Base-by-base conservation (phyloP, 2,888 invertebrate genomes). In the Sesamia inferens region DNA sequence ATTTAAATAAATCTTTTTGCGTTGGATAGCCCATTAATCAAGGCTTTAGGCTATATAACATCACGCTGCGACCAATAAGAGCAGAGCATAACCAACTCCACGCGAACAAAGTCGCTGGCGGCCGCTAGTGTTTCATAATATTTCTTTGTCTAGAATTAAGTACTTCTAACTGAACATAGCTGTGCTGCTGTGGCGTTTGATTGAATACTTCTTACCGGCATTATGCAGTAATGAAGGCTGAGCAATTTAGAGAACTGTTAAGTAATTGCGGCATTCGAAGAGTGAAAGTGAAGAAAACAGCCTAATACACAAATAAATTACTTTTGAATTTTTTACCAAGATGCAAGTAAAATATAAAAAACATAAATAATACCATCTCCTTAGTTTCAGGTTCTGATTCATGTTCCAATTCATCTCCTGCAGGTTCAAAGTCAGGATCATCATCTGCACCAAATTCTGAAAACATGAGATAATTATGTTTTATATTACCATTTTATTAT, bases 371-470 rank as follows among this genome's bases (percentile, higher is more conserved):
- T 80, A 85, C 82, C 69, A 85, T 88, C 69, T 89, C 88, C 44
- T 90, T 90, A 7, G 78, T 78, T 61, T 93, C 93, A 5, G 86
- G 78, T 3, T 91, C 93, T 0, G 89, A 89, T 59, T 90, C 91
- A 1, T 68, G 84, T 4, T 79, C 78, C 6, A 65, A 5, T 65
- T 83, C 83, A 19, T 82, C 91, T 11, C 48, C 75, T 11, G 81
- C 88, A 19, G 94, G 93, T 3, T 89, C 88, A 78, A 94, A 95
- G 78, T 95, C 95, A 0, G 93, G 94, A 70, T 96, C 96, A 74
- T 94, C 94, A 58, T 89, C 92, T 5, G 64, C 64, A 59, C 55
- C 73, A 71, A 85, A 92, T 69, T 89, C 93, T 78, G 83, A 68
- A 76, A 87, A 83, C 72, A 24, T 51, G 55, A 22, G 1, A 69